phyloP scores from a whole-genome alignment of 2,888 invertebrate genomes.

The Leucophenga montana region DNA sequence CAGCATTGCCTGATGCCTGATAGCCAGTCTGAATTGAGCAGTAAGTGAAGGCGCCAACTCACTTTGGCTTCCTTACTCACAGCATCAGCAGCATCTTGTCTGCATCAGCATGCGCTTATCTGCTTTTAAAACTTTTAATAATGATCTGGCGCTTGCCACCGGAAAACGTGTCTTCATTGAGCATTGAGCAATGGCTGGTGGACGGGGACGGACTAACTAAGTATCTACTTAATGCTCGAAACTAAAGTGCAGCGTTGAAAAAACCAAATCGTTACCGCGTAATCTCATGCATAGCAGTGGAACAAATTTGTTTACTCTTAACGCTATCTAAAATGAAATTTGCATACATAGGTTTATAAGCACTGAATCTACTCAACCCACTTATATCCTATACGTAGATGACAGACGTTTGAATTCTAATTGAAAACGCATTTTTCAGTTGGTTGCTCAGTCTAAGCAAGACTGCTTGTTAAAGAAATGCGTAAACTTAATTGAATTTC shows the following conservation, averaged over 20 bases:
- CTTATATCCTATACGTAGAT: not conserved
- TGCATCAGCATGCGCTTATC: slow-evolving; percentile 62
- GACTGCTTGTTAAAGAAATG: slow-evolving; percentile 15
- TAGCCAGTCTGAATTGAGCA: slow-evolving; percentile 17
- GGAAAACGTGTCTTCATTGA: slow-evolving; percentile 53
- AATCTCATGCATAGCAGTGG: slow-evolving; percentile 58
- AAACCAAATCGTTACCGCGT: slow-evolving; percentile 47
- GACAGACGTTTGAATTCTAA: not conserved
- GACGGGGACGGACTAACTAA: slow-evolving; percentile 7
- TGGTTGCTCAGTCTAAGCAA: not conserved
- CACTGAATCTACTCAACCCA: not conserved
- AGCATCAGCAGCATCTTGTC: slow-evolving; percentile 63
- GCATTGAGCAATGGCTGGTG: slow-evolving; percentile 35
- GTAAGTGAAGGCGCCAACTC: slow-evolving; percentile 17
- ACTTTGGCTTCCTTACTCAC: slow-evolving; percentile 40
- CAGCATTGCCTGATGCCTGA: not conserved
- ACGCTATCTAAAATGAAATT: slow-evolving; percentile 1
- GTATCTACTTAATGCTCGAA: slow-evolving; percentile 6
- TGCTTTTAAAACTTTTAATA: slow-evolving; percentile 66
- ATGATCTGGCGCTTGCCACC: slow-evolving; percentile 61
- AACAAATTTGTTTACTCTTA: slow-evolving; percentile 61
- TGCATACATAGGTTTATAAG: not conserved
- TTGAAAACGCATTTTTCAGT: slow-evolving; percentile 4
- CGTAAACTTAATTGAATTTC: slow-evolving; percentile 56
- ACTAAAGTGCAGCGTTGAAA: slow-evolving; percentile 26